phyloP scores from a whole-genome alignment of 2,888 invertebrate species.

The Sturmia bella region DNA sequence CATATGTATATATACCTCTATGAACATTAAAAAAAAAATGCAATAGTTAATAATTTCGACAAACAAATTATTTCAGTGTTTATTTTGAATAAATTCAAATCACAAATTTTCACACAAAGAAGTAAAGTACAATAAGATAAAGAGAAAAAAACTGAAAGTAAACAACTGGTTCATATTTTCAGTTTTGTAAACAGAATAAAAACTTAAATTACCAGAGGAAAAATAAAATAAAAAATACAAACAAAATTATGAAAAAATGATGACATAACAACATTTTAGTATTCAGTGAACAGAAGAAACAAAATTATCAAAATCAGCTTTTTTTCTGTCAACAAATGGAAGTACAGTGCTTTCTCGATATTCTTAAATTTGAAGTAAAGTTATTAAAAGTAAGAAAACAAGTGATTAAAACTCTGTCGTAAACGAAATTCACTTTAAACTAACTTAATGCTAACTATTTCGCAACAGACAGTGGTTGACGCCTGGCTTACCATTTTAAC shows the following conservation, averaged over 20 bases:
- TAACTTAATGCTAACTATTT: too few relatives aligned
- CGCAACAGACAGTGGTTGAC: too few relatives aligned
- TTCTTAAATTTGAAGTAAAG: too few relatives aligned
- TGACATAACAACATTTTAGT: slow-evolving; percentile 49
- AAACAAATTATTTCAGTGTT: slow-evolving; percentile 32
- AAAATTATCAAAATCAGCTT: slow-evolving; percentile 7
- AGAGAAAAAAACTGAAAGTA: slow-evolving; percentile 8
- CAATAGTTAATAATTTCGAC: slow-evolving; percentile 21
- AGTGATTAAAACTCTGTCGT: too few relatives aligned
- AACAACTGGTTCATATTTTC: slow-evolving; percentile 44
- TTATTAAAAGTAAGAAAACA: too few relatives aligned
- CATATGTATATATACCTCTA: too few relatives aligned
- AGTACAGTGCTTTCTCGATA: too few relatives aligned
- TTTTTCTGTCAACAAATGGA: not conserved
- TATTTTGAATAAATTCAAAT: slow-evolving; percentile 31
- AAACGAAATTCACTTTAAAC: too few relatives aligned
- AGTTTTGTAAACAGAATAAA: slow-evolving; percentile 46
- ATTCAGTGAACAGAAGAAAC: not conserved
- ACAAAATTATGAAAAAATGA: slow-evolving; percentile 40
- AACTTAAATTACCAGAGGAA: slow-evolving; percentile 50
- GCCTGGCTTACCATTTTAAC: too few relatives aligned
- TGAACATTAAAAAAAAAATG: slow-evolving; percentile 25
- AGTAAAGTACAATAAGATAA: slow-evolving; percentile 8
- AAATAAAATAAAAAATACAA: slow-evolving; percentile 10
- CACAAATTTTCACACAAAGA: slow-evolving; percentile 19